Conservation (phyloP, 2,797 vertebrate genomes). For the Spheniscus humboldti region DNA sequence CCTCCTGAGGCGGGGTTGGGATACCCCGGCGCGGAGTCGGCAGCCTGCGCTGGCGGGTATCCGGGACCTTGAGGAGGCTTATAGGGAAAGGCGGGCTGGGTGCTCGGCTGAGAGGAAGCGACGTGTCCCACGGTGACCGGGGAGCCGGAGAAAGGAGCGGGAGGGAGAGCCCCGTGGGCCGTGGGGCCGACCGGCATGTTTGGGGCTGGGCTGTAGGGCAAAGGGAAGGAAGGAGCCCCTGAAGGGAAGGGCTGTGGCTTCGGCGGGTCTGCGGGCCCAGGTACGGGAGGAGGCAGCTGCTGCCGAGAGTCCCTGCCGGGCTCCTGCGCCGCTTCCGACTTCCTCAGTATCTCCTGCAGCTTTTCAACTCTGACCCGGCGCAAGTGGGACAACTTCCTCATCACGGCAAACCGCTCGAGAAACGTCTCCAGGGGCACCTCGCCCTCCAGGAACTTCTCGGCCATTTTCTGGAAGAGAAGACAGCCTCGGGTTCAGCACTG, state of each 20-base stretch:
- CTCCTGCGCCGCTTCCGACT: slow-evolving; percentile 47
- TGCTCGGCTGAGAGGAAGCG: background rate
- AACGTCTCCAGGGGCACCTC: slow-evolving; percentile 85
- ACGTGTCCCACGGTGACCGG: background rate
- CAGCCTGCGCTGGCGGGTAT: background rate
- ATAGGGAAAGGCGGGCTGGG: slow-evolving; percentile 45
- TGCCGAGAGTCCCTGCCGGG: background rate
- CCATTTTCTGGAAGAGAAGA: slow-evolving; percentile 77
- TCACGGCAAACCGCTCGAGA: slow-evolving; percentile 82
- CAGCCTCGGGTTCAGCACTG: accelerated
- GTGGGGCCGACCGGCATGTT: slow-evolving; percentile 27
- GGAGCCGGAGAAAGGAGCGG: slow-evolving; percentile 71
- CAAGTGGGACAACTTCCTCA: slow-evolving; percentile 84
- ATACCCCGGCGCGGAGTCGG: background rate
- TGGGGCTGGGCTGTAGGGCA: slow-evolving; percentile 73
- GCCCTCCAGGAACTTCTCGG: slow-evolving; percentile 89
- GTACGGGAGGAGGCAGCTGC: background rate
- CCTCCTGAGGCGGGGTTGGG: background rate
- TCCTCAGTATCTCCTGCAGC: slow-evolving; percentile 86
- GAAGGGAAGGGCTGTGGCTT: background rate
- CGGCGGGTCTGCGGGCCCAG: background rate
- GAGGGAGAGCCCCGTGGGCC: slow-evolving; percentile 58
- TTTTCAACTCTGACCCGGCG: slow-evolving; percentile 89
- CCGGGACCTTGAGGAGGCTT: background rate
- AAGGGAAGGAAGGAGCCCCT: slow-evolving; percentile 68